These are phyloP conservation scores for Xenentodon cancila DNA, from an alignment of 2,797 vertebrate genomes.

Conservation along the genomic window DNA sequence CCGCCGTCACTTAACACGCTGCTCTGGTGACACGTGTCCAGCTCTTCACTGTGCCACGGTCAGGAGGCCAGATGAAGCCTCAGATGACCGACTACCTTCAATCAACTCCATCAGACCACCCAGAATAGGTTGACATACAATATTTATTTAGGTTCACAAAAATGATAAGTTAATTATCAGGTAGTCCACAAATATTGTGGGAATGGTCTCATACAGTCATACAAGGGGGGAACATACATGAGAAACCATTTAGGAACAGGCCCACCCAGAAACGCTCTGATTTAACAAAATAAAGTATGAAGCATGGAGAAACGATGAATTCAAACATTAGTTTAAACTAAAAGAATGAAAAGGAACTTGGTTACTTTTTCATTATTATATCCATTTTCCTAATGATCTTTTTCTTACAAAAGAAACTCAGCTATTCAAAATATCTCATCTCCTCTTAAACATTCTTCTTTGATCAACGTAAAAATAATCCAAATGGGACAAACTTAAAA, in stretches of 20 bases:
- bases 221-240: constrained; percentile 81
- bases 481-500: constrained; percentile 59
- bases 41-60: not conserved
- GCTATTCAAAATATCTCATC: constrained; percentile 67
- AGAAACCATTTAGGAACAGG: constrained; percentile 83
- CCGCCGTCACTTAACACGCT: no score
- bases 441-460: constrained; percentile 44
- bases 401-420: constrained; percentile 37
- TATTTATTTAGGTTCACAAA: constrained; percentile 93
- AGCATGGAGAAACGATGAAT: constrained; percentile 70
- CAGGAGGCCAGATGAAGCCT: not conserved
- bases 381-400: constrained; percentile 45
- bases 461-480: constrained; percentile 61
- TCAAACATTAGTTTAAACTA: constrained; percentile 68
- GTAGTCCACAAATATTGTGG: constrained; percentile 94
- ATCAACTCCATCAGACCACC: constrained; percentile 24
- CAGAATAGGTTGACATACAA: constrained; percentile 83
- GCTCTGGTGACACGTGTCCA: no score
- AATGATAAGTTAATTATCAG: constrained; percentile 93
- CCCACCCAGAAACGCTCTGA: constrained; percentile 78
- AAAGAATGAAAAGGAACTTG: constrained; percentile 57
- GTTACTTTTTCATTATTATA: constrained; percentile 59
- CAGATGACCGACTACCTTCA: not conserved
- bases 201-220: constrained; percentile 89
- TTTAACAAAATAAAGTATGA: constrained; percentile 81